A percentile compares a stretch with the other conserved stretches of the same genome.
phyloP scores from a whole-genome alignment of 2,113 vertebrate species.

The Tyrannus savana region DNA sequence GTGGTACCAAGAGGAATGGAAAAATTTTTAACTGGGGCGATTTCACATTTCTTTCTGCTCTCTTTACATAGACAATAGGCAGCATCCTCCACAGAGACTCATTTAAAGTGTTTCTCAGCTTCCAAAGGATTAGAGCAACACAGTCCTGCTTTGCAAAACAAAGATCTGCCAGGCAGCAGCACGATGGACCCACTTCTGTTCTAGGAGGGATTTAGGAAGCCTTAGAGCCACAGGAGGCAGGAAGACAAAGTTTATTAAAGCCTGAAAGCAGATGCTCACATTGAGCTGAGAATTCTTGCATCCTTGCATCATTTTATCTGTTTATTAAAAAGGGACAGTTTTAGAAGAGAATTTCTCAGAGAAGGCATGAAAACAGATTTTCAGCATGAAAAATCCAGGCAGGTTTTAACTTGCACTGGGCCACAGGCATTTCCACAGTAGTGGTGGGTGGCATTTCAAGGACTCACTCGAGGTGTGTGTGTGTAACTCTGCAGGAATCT shows the following conservation, averaged over 20 bases:
- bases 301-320: neutral
- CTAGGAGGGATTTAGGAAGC: neutral
- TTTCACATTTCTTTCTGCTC: neutral
- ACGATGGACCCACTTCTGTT: neutral
- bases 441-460: neutral
- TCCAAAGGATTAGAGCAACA: neutral
- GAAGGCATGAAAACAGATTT: neutral
- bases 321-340: neutral
- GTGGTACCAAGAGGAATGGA: neutral
- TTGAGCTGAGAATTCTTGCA: neutral
- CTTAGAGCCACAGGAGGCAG: neutral
- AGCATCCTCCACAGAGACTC: neutral
- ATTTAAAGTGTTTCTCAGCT: neutral
- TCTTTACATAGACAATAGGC: neutral
- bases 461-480: neutral
- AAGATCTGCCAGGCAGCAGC: neutral
- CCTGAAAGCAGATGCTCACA: neutral
- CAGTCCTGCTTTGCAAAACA: neutral
- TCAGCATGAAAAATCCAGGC: neutral
- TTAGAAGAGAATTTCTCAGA: neutral
- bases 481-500: neutral
- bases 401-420: neutral
- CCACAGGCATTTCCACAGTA: neutral
- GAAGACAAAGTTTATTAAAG: neutral
- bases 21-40: fast-evolving